Evolutionary conservation across 2,888 invertebrate genomes (phyloP), one percentile per base, ranked within the genome.

Genomic region (Parnassius smintheus): DNA sequence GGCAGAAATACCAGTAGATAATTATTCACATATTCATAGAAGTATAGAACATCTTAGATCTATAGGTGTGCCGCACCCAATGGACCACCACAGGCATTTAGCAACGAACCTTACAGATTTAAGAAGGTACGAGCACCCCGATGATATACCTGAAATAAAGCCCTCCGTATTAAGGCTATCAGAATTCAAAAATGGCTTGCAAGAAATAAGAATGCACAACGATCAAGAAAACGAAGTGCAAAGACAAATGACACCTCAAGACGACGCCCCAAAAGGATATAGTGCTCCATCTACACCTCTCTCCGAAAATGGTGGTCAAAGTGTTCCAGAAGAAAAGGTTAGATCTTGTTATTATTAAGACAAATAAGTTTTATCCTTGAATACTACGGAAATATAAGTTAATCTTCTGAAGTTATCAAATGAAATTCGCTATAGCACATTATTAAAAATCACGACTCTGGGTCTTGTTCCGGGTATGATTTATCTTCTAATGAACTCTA

Each of bases 1-100:
- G 91, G 94, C 94, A 1, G 94, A 94, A 83, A 94, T 94, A 77
- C 94, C 94, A 48, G 82, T 94, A 72, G 94, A 94, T 70, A 94
- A 94, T 78, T 93, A 94, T 70, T 93, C 94, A 61, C 94, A 94
- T 68, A 94, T 94, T 75, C 94, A 94, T 77, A 92, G 94, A 72
- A 94, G 94, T 70, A 94, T 94, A 81, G 94, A 94, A 70, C 94
- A 94, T 73, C 80, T 94, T 70, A 88, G 94, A 70, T 93, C 94
- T 49, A 90, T 94, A 72, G 94, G 94, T 45, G 93, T 92, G 1
- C 90, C 91, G 1, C 91, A 88, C 0, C 85, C 87, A n/a, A 59
- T 92, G 68, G 91, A 92, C 67, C 86, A 83, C 12, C 92, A 92
- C 68, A 85, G 92, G 72, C 92, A 92, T 69, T 75, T 92, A 75